phyloP scores from a whole-genome alignment of 2,888 invertebrate genomes.

The Tholera decimalis region DNA sequence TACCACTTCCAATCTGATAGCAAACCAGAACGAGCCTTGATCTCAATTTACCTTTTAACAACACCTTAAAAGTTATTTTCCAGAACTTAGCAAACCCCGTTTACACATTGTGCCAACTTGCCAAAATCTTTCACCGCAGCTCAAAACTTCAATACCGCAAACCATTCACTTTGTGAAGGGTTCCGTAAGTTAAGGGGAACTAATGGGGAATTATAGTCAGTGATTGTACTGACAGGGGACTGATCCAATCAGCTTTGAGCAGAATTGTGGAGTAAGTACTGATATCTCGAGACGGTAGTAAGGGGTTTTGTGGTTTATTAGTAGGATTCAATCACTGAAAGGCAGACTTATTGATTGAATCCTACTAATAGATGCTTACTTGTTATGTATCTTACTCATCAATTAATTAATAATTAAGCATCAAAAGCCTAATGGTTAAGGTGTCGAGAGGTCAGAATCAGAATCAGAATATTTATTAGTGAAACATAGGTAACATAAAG shows the following conservation, averaged over 20 bases:
- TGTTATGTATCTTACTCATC: no score
- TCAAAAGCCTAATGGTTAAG: no score
- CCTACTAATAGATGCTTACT: no score
- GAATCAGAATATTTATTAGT: no score
- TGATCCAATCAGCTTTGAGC: constrained; percentile 55
- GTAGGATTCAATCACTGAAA: neutral
- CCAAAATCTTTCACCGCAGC: constrained; percentile 10
- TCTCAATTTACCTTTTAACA: neutral
- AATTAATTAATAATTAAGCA: no score
- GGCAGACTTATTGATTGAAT: no score
- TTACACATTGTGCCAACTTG: constrained; percentile 20
- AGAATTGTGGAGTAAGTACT: constrained; percentile 27
- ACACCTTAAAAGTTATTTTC: neutral
- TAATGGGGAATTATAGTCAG: constrained; percentile 47
- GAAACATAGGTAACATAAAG: no score
- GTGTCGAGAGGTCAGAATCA: no score
- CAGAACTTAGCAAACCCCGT: neutral
- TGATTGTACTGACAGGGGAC: constrained; percentile 55
- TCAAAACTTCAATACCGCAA: constrained; percentile 15
- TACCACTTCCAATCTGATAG: no score
- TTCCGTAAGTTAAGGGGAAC: constrained; percentile 9
- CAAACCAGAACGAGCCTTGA: neutral
- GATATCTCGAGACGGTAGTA: constrained; percentile 26
- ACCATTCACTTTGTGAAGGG: constrained; percentile 11
- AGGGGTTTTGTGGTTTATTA: neutral